Evolutionary conservation across 2,113 vertebrate genomes (phyloP), one percentile per base, ranked within the genome.

Genomic region (Rynchops niger): DNA sequence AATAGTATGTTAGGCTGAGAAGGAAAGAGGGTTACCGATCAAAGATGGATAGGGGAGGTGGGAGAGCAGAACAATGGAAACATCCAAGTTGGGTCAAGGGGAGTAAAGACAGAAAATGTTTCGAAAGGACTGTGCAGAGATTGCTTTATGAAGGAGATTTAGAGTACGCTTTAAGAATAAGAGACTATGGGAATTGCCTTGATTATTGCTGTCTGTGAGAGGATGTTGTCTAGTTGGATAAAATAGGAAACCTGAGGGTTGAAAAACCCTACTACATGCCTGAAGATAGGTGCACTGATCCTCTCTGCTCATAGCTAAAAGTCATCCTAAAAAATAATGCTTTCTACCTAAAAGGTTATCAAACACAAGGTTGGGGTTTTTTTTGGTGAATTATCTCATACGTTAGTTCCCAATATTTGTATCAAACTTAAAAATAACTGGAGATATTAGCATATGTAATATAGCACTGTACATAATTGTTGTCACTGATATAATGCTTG

Each of bases 361-460:
- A n/a, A 66, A 66, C 34, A 43, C 5, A 56, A 55, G 45, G n/a
- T n/a, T n/a, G n/a, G 27, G 0, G 10, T 21, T 0, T 20, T 56
- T 34, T 62, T 49, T 26, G 9, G 9, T 42, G 14, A 56, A 43
- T 71, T 77, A 29, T 23, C 8, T 79, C 34, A 25, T 6, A 43
- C 5, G 2, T 59, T 71, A 42, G n/a, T 72, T 91, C 12, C 18
- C 20, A 74, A 9, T 6, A 16, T 36, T 47, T 86, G 25, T 67
- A 45, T 74, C 34, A 26, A 59, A 77, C 20, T 63, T 74, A 32
- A 63, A 90, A 76, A 50, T 74, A 71, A 63, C 22, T 15, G 20
- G 40, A 58, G 53, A 43, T 83, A 42, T 2, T 74, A 53, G 23
- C 36, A 29, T 69, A n/a, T 69, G 17, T 72, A 13, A 63, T 58